These are phyloP conservation scores for Torymus aiolomorphi DNA, from an alignment of 2,888 invertebrate species.

Conservation along the genomic window DNA sequence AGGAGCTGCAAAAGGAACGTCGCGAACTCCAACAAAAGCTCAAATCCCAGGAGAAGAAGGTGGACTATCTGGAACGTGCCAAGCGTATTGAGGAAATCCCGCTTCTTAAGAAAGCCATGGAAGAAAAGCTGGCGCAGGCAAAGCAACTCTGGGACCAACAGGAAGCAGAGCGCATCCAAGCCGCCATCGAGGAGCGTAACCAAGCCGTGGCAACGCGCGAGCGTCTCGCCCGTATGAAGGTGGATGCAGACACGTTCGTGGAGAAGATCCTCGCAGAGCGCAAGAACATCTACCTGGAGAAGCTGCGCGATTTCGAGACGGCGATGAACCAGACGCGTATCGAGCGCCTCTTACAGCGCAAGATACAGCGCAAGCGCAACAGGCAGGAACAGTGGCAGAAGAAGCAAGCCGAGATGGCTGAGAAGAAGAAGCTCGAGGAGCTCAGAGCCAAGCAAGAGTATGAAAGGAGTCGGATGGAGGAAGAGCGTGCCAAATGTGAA, in stretches of 20 bases:
- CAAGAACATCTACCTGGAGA: constrained; percentile 79
- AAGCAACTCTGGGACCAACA: constrained; percentile 95
- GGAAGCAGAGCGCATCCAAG: constrained; percentile 89
- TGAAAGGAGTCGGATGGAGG: constrained; percentile 78
- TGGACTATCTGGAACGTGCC: constrained; percentile 96
- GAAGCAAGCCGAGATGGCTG: constrained; percentile 85
- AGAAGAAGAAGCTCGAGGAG: constrained; percentile 82
- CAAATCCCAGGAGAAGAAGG: constrained; percentile 97
- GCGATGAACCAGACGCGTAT: constrained; percentile 81
- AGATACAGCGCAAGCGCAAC: constrained; percentile 81
- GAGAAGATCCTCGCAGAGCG: constrained; percentile 87
- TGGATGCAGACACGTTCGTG: constrained; percentile 87
- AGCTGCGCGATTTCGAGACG: constrained; percentile 84
- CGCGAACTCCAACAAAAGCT: constrained; percentile 93
- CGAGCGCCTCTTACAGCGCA: constrained; percentile 77
- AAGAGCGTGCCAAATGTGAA: constrained; percentile 78
- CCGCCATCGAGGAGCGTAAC: constrained; percentile 86
- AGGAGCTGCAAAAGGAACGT: constrained; percentile 95
- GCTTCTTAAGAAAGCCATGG: constrained; percentile 88
- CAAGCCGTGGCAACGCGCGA: constrained; percentile 89
- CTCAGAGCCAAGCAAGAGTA: constrained; percentile 81
- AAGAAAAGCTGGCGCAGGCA: constrained; percentile 89
- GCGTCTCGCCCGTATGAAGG: constrained; percentile 87
- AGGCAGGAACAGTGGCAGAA: constrained; percentile 81
- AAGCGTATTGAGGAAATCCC: constrained; percentile 97